A percentile compares a stretch with the other conserved stretches of the same genome.
phyloP scores from a whole-genome alignment of 2,113 vertebrate genomes.

The Plecturocebus donacophilus region DNA sequence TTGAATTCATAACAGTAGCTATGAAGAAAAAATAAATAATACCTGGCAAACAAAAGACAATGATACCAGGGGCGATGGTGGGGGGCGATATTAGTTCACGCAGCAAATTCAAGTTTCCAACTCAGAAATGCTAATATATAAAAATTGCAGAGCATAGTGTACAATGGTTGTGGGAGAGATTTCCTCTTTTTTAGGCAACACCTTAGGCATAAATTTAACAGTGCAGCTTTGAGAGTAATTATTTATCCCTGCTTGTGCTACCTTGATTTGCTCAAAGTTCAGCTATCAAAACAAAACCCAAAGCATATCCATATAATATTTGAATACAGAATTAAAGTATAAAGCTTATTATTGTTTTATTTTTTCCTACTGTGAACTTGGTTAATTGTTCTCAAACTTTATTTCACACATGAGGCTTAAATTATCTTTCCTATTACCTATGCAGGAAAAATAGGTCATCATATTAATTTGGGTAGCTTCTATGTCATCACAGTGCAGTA shows the following conservation, averaged over 20 bases:
- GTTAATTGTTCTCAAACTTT: background rate
- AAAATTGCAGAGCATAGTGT: background rate
- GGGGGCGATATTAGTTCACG: background rate
- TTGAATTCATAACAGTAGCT: background rate
- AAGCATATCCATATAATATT: background rate
- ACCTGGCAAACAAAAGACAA: accelerated
- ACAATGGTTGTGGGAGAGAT: background rate
- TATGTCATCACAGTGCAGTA: background rate
- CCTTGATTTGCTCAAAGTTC: background rate
- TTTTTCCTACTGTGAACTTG: background rate
- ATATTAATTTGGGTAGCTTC: background rate
- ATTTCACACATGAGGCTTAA: background rate
- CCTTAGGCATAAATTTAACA: background rate
- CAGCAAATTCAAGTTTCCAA: background rate
- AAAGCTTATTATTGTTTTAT: background rate
- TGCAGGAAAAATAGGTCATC: background rate
- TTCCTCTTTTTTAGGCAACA: background rate
- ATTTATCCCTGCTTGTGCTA: background rate
- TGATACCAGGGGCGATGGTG: accelerated
- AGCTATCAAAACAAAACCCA: background rate
- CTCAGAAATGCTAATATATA: background rate
- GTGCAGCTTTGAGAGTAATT: background rate
- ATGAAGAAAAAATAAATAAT: background rate
- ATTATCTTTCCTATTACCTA: background rate
- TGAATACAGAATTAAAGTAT: background rate